Base-by-base conservation (phyloP, 2,797 vertebrate genomes). In the Pipistrellus pygmaeus region DNA sequence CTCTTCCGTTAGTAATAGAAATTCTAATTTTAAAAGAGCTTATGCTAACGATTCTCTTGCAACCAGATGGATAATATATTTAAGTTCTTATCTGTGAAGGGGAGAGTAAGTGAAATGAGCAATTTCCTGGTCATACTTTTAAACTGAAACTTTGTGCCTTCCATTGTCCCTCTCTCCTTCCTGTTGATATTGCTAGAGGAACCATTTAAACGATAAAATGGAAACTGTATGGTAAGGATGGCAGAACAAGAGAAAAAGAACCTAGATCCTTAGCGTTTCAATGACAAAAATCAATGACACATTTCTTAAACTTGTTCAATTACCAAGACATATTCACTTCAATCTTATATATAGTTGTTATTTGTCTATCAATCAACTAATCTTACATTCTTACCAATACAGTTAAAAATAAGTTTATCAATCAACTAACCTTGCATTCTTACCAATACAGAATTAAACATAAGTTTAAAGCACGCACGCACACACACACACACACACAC, bases 21-120 rank as follows among this genome's bases (percentile, higher is more conserved):
- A 83, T 69, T 85, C 64, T 76, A 66, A 90, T 93, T 82, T 90
- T 94, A 88, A 44, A 51, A 85, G 38, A 35, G 1, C 5, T 92
- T 85, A 44, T 62, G 23, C 6, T 73, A 55, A 66, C 81, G 17
- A 48, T 1, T 88, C 25, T 68, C 41, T 87, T 81, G 12, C 4
- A 89, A 6, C 6, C 69, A 13, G 0, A 23, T 91, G 84, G 20
- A 71, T 68, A 15, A 69, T 85, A 75, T 71, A 62, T 87, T 84
- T 80, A 89, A 83, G 3, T 48, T 57, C 8, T 91, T 72, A 38
- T 60, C 38, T 60, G 38, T 41, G 6, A 12, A 81, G 0, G 21
- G 38, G 21, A 78, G 10, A 85, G 20, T 5, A 90, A 93, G 25
- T 73, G 30, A 85, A 85, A 73, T 23, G 75, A 77, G 23, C 6